Conservation (phyloP, 1,140 invertebrate species). For the Danaus melanippus region DNA sequence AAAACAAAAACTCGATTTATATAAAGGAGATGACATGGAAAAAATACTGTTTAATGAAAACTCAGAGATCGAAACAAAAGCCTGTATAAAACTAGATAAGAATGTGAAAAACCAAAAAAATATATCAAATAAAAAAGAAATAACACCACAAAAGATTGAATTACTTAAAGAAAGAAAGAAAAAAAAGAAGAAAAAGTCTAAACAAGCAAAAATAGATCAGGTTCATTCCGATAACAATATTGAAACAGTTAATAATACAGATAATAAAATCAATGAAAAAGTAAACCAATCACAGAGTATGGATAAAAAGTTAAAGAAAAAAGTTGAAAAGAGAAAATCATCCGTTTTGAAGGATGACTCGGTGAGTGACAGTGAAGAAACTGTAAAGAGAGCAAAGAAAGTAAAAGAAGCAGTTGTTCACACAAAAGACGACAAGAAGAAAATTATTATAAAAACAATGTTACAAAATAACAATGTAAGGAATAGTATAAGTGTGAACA, state of each 20-base stretch:
- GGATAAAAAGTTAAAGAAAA: too few species aligned
- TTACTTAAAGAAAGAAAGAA: too few species aligned
- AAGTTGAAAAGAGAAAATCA: too few species aligned
- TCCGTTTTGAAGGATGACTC: too few species aligned
- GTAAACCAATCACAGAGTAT: neutral
- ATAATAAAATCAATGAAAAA: conserved; percentile 4
- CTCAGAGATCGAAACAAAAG: conserved; percentile 11
- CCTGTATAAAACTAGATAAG: conserved; percentile 11
- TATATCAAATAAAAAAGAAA: conserved; percentile 7
- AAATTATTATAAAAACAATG: conserved; percentile 30
- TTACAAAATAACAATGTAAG: conserved; percentile 31
- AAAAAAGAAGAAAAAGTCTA: too few species aligned
- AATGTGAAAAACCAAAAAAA: conserved; percentile 5
- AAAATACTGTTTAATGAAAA: conserved; percentile 31
- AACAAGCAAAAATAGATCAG: too few species aligned
- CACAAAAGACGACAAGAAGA: conserved; percentile 21
- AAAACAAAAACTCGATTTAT: conserved; percentile 40
- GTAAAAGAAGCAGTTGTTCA: conserved; percentile 2
- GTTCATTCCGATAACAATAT: too few species aligned
- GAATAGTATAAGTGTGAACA: conserved; percentile 35
- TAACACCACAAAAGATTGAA: neutral
- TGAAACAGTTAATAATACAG: too few species aligned
- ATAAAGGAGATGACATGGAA: conserved; percentile 40
- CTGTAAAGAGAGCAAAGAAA: conserved; percentile 8
- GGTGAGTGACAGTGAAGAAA: too few species aligned